These are phyloP conservation scores for Micrasema minimum DNA, from an alignment of 1,140 invertebrate species.

Conservation along the genomic window DNA sequence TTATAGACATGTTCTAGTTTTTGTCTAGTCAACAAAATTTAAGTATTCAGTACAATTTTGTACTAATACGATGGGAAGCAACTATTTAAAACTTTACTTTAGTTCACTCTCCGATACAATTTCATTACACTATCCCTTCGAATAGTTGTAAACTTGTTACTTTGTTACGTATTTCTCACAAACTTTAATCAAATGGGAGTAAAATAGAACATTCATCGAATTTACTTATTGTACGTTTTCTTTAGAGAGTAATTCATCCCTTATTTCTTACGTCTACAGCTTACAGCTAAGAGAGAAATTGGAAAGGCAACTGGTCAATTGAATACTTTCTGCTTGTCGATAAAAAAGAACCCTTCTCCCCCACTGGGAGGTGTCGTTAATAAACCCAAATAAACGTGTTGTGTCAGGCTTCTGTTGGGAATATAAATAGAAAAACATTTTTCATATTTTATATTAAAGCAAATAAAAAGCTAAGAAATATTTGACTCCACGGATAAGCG, in stretches of 20 bases:
- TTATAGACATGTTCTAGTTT: too few species aligned
- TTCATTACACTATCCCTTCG: too few species aligned
- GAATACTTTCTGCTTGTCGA: conserved; percentile 18
- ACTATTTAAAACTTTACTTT: too few species aligned
- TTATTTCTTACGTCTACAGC: neutral
- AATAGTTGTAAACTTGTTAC: too few species aligned
- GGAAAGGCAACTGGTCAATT: conserved; percentile 27
- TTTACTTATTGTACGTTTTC: conserved; percentile 5
- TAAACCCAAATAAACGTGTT: conserved; percentile 29
- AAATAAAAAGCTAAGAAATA: conserved; percentile 12
- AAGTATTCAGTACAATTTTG: too few species aligned
- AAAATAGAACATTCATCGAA: conserved; percentile 6
- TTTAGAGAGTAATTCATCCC: neutral
- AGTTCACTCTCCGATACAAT: too few species aligned
- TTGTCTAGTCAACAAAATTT: too few species aligned
- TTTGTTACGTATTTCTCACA: too few species aligned
- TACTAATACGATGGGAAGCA: too few species aligned
- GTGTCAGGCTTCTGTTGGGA: conserved; percentile 14
- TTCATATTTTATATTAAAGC: conserved; percentile 25
- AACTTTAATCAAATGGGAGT: conserved; percentile 2
- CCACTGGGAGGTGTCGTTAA: conserved; percentile 16
- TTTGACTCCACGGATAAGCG: too few species aligned
- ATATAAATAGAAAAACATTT: conserved; percentile 27
- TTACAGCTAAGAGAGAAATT: conserved; percentile 5
- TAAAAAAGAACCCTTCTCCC: conserved; percentile 11